A percentile compares a stretch with the other conserved stretches of the same genome.
Evolutionary conservation across 2,888 invertebrate species (phyloP).

Genomic region (Saturnia japonica): DNA sequence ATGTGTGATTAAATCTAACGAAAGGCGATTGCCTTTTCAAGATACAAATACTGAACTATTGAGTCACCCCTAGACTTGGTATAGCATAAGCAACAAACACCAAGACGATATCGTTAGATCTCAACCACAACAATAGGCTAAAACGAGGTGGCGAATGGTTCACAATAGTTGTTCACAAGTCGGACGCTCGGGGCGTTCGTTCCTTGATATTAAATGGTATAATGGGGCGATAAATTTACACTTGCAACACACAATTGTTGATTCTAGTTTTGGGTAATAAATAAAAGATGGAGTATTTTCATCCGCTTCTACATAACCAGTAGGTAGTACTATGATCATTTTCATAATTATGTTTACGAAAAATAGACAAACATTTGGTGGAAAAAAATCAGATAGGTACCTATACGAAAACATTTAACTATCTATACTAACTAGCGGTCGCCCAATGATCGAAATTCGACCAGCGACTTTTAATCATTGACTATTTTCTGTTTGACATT

Average conservation of each 20-base stretch:
- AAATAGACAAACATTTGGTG: too few relatives aligned
- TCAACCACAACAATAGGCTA: conserved; percentile 53
- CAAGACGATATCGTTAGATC: conserved; percentile 38
- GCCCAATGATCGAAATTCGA: too few relatives aligned
- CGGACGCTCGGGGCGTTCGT: conserved; percentile 32
- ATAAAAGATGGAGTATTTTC: conserved; percentile 24
- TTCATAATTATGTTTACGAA: too few relatives aligned
- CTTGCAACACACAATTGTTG: conserved; percentile 41
- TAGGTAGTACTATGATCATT: too few relatives aligned
- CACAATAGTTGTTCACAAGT: conserved; percentile 45
- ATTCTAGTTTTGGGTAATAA: conserved; percentile 21
- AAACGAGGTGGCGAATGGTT: conserved; percentile 52
- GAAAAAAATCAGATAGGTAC: too few relatives aligned
- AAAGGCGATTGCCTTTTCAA: not conserved
- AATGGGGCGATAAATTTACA: conserved; percentile 65
- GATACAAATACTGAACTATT: not conserved
- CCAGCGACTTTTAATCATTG: too few relatives aligned
- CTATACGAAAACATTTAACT: too few relatives aligned
- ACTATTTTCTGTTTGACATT: too few relatives aligned
- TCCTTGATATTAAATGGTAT: conserved; percentile 36
- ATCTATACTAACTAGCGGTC: too few relatives aligned
- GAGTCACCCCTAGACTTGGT: not conserved
- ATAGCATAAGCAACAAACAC: conserved; percentile 28
- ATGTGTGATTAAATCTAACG: conserved; percentile 3
- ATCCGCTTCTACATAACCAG: not conserved